Base-by-base conservation (phyloP, 2,113 vertebrate species). In the Nasalis larvatus region DNA sequence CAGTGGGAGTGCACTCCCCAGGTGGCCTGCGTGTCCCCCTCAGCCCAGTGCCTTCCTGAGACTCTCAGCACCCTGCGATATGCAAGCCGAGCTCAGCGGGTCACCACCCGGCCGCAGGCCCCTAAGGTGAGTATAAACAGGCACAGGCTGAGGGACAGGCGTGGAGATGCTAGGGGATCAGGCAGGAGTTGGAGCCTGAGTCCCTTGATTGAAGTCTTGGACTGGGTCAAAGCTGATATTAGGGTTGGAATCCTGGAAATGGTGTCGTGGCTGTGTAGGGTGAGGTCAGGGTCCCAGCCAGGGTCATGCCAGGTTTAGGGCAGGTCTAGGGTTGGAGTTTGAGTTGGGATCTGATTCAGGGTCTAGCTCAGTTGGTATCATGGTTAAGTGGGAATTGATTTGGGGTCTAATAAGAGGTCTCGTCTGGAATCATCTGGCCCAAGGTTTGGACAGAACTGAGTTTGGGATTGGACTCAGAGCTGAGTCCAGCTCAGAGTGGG, bases 11-110 rank as follows among this genome's bases (percentile, higher is more conserved):
- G n/a, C 27, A 63, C 30, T 89, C 27, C 95, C 49, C 98, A 99
- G 99, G 98, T 99, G 6, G 99, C 99, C 95, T 99, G 99, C 40
- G 91, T 99, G 97, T 99, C 99, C 56, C 99, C 99, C 0, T 98
- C 99, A 21, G 98, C 98, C 0, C 97, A 56, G 74, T 99, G 98
- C 97, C 98, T 99, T 88, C 98, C 98, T 0, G 99, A 99, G 98
- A 99, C 99, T 0, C 98, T 99, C 97, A 99, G 98, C 96, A 99
- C 99, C 0, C 97, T 99, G 87, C 98, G 98, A 32, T 99, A 99
- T 0, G 99, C 99, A 82, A 99, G 98, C 95, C 97, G 98, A 37
- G 99, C 99, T 52, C 98, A 97, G 58, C 97, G 91, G 66, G 98
- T 99, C 97, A 98, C 98, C 96, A 98, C 97, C 89, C 98, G 97